A percentile compares a stretch with the other conserved stretches of the same genome.
phyloP scores from a whole-genome alignment of 2,113 vertebrate species.

The Gambusia affinis region DNA sequence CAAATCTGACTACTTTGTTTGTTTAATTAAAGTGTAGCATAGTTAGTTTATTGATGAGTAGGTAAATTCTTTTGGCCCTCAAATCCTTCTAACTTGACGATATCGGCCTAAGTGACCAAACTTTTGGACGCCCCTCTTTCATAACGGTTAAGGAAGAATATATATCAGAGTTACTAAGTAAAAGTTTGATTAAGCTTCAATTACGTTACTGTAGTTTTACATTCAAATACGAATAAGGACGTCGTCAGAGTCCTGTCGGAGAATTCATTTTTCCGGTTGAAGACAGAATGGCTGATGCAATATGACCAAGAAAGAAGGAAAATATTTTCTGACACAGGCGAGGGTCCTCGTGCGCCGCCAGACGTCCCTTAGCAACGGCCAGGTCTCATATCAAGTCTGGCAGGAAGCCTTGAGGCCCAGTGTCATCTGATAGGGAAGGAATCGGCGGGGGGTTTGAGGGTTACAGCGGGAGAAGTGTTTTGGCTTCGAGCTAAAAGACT shows the following conservation, averaged over 20 bases:
- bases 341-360: conserved; percentile 28
- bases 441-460: conserved; percentile 2
- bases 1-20: no score
- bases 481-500: conserved; percentile 47
- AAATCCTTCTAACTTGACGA: no score
- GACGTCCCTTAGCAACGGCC: conserved; percentile 61
- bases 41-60: no score
- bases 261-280: conserved; percentile 7
- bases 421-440: conserved; percentile 70
- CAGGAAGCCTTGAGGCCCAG: conserved; percentile 65
- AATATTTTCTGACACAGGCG: conserved; percentile 39
- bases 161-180: not conserved
- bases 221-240: not conserved
- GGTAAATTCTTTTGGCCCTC: no score
- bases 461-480: conserved; percentile 50
- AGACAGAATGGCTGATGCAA: conserved; percentile 19
- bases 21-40: no score
- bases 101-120: no score
- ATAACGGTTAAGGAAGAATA: no score
- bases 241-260: not conserved
- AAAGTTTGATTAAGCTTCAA: conserved; percentile 3
- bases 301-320: conserved; percentile 21
- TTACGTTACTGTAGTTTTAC: not conserved
- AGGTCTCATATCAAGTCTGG: conserved; percentile 70
- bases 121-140: no score